Conservation (phyloP, 1,140 invertebrate species). For the Batillaria attramentaria region DNA sequence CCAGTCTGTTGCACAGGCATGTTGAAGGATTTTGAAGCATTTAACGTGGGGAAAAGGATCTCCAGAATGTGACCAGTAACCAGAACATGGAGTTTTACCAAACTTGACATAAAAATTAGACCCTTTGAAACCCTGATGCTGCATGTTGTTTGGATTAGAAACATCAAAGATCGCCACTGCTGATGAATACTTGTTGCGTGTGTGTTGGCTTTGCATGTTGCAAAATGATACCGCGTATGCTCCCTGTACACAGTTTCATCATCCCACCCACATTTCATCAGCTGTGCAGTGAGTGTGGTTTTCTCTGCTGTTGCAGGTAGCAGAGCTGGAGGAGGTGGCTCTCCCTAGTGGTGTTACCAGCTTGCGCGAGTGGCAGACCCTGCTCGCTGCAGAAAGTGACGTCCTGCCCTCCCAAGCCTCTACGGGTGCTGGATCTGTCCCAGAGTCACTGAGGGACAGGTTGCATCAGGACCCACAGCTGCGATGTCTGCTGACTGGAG, state of each 20-base stretch:
- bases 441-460: slow-evolving; percentile 45
- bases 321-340: slow-evolving; percentile 45
- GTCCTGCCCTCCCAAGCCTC: slow-evolving; percentile 49
- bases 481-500: slow-evolving; percentile 50
- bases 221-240: neutral
- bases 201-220: neutral
- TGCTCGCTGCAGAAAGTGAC: slow-evolving; percentile 38
- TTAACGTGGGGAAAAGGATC: too few species aligned
- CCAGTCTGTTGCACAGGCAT: too few species aligned
- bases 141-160: neutral
- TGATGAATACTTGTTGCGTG: neutral
- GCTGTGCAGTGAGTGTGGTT: neutral
- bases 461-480: slow-evolving; percentile 56
- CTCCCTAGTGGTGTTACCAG: slow-evolving; percentile 31
- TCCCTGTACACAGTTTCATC: neutral
- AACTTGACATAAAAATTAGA: too few species aligned
- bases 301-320: slow-evolving; percentile 47
- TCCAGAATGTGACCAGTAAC: too few species aligned
- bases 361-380: slow-evolving; percentile 47
- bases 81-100: too few species aligned
- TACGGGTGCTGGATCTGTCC: neutral
- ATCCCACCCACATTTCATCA: neutral
- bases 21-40: too few species aligned
- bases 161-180: neutral
- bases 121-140: too few species aligned